These are phyloP conservation scores for Brachionus koreanus DNA, from an alignment of 1,140 invertebrate species.

Conservation along the genomic window DNA sequence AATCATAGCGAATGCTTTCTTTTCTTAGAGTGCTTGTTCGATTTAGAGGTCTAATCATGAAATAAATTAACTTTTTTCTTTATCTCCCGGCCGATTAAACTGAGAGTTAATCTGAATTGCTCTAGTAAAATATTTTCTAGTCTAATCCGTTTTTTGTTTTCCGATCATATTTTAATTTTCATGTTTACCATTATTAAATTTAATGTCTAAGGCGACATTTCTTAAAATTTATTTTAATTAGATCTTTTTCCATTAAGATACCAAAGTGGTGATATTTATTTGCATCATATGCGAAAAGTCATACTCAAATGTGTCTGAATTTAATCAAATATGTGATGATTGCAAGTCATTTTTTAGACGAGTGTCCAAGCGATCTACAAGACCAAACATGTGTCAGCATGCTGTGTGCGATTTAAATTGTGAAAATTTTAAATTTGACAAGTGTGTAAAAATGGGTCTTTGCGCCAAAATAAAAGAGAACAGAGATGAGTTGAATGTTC, in stretches of 20 bases:
- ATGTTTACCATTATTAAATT: too few species aligned
- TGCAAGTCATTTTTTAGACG: background rate
- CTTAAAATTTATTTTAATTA: too few species aligned
- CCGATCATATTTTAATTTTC: too few species aligned
- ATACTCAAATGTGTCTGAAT: background rate
- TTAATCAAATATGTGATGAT: background rate
- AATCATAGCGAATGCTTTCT: too few species aligned
- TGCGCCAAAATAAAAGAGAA: background rate
- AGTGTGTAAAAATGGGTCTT: background rate
- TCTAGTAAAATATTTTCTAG: too few species aligned
- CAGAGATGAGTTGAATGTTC: background rate
- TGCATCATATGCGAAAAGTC: background rate
- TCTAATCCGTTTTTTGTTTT: too few species aligned
- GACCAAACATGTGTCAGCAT: background rate
- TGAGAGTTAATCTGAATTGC: too few species aligned
- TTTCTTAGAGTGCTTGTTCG: too few species aligned
- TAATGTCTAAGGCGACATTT: too few species aligned
- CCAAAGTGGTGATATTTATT: background rate
- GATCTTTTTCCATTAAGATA: background rate
- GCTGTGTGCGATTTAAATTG: background rate
- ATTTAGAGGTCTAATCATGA: too few species aligned
- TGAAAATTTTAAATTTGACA: conserved; percentile 19
- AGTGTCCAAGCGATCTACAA: background rate
- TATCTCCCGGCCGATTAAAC: too few species aligned
- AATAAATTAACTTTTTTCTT: too few species aligned